Percentiles rank a stretch among this genome's conserved stretches.
phyloP scores from a whole-genome alignment of 2,113 vertebrate species.

The Cynopterus brachyotis region DNA sequence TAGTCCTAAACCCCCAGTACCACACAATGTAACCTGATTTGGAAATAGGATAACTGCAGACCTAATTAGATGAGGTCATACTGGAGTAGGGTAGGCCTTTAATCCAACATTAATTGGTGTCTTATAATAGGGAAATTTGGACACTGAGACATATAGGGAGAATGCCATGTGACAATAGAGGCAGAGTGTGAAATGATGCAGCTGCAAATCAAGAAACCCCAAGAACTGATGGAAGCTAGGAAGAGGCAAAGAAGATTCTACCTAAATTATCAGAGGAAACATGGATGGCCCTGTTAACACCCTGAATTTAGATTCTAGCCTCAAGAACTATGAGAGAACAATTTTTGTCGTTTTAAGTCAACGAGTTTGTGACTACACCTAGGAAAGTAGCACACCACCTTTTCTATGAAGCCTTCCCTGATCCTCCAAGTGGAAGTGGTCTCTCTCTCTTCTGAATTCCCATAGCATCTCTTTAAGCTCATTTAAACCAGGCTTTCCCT shows the following conservation, averaged over 20 bases:
- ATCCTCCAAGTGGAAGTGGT: background rate
- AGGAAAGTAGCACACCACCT: background rate
- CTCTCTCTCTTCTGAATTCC: background rate
- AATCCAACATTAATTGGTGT: background rate
- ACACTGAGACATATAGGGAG: background rate
- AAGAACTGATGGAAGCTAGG: background rate
- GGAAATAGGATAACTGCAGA: background rate
- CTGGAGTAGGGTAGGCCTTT: background rate
- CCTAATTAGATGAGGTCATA: background rate
- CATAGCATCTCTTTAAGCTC: background rate
- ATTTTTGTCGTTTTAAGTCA: background rate
- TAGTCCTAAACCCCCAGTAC: background rate
- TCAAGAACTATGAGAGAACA: background rate
- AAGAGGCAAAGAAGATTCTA: background rate
- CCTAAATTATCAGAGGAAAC: background rate
- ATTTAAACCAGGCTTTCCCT: background rate
- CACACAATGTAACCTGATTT: conserved; percentile 28
- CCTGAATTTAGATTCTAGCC: background rate
- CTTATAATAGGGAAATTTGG: background rate
- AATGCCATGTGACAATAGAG: background rate
- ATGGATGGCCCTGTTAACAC: background rate
- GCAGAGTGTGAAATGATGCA: background rate
- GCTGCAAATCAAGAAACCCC: background rate
- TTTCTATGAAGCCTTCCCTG: background rate
- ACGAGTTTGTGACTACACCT: background rate